These are phyloP conservation scores for Griposia aprilina DNA, from an alignment of 2,888 invertebrate species.

Conservation along the genomic window DNA sequence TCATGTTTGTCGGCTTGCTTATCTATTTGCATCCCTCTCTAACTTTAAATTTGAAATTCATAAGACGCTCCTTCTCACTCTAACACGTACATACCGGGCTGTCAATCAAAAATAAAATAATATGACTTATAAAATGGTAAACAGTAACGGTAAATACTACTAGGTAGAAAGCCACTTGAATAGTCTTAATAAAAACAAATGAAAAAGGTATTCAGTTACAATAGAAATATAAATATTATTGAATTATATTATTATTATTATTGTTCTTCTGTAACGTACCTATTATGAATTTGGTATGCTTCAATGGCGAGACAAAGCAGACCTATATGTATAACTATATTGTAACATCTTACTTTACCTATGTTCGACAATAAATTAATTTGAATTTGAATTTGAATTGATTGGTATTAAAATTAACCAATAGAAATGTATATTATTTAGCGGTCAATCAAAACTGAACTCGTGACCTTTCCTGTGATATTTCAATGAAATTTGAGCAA, in stretches of 20 bases:
- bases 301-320: too few relatives aligned
- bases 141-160: background rate
- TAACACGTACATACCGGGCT: background rate
- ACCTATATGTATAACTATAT: too few relatives aligned
- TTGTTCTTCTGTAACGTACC: too few relatives aligned
- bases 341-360: too few relatives aligned
- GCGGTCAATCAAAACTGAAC: conserved; percentile 8
- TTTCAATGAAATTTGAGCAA: conserved; percentile 35
- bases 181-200: conserved; percentile 2
- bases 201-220: background rate
- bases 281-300: too few relatives aligned
- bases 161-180: background rate
- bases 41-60: background rate
- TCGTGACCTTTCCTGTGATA: conserved; percentile 21
- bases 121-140: background rate
- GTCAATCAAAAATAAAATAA: conserved; percentile 7
- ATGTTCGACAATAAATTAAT: too few relatives aligned
- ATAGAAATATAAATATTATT: background rate
- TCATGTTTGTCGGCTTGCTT: background rate
- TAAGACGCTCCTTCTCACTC: background rate
- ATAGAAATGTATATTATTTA: background rate
- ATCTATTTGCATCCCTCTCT: background rate
- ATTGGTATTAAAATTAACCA: background rate
- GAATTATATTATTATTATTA: too few relatives aligned
- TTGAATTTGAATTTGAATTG: too few relatives aligned